Percentiles rank a stretch among this genome's conserved stretches.
These are phyloP conservation scores for Meandrina meandrites DNA, from an alignment of 92 coral and sea anemone species.

Conservation along the genomic window DNA sequence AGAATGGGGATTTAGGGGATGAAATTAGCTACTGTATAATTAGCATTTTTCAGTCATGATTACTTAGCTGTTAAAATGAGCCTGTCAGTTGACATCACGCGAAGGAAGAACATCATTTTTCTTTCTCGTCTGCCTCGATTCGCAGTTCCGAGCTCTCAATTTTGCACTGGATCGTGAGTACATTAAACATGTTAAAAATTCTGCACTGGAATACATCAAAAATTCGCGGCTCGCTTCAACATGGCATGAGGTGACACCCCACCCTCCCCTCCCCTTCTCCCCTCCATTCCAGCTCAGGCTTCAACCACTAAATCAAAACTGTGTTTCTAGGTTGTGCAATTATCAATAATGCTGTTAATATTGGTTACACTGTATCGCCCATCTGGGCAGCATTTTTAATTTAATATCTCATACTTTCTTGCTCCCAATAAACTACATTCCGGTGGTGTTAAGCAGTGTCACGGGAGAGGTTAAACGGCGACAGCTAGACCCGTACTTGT, in stretches of 20 bases:
- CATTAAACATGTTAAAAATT: no score
- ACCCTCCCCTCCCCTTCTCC: not conserved
- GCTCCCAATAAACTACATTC: not conserved
- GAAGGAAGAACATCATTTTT: not conserved
- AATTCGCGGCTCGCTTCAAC: not conserved
- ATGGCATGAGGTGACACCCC: not conserved
- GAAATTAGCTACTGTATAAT: no score
- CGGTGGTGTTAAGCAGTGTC: not conserved
- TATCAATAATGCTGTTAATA: not conserved
- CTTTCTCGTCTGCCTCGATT: not conserved
- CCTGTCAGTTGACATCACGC: not conserved
- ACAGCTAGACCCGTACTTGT: not conserved
- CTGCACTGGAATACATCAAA: not conserved
- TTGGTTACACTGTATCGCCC: not conserved
- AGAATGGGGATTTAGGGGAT: no score
- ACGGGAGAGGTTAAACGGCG: not conserved
- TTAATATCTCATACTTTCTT: not conserved
- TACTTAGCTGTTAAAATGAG: no score
- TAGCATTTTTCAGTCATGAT: no score
- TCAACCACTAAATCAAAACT: not conserved
- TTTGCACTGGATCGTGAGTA: no score
- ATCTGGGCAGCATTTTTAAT: not conserved
- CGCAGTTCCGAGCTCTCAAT: no score
- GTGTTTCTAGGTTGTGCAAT: not conserved
- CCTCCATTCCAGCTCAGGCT: not conserved